phyloP scores from a whole-genome alignment of 2,888 invertebrate species.

The Apamea anceps region DNA sequence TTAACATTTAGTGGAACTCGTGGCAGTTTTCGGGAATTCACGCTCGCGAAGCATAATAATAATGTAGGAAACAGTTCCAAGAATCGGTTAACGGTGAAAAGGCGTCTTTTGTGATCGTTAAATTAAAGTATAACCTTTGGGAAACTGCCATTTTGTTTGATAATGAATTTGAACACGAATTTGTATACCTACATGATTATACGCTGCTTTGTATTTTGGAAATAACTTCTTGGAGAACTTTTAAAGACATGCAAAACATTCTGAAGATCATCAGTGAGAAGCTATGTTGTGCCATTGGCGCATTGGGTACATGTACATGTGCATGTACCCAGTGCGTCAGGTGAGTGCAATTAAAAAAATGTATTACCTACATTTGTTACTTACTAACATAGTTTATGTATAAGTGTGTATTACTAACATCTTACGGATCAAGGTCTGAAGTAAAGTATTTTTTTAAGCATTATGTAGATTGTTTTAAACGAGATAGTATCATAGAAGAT shows the following conservation, averaged over 20 bases:
- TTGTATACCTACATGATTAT: neutral
- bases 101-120: conserved; percentile 24
- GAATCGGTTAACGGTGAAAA: conserved; percentile 18
- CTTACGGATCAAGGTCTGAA: too few species aligned
- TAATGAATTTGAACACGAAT: conserved; percentile 20
- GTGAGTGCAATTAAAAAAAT: too few species aligned
- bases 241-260: neutral
- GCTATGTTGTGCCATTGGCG: too few species aligned
- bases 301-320: too few species aligned
- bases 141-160: conserved; percentile 17
- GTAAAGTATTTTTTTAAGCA: neutral
- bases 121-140: conserved; percentile 25
- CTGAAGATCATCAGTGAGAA: too few species aligned
- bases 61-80: conserved; percentile 23
- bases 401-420: too few species aligned
- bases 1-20: conserved; percentile 3
- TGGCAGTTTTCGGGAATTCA: neutral
- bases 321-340: too few species aligned
- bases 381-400: too few species aligned
- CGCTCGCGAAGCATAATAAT: conserved; percentile 14
- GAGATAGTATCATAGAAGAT: neutral
- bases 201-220: neutral
- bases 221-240: neutral
- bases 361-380: too few species aligned
- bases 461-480: neutral